phyloP scores from a whole-genome alignment of 2,888 invertebrate genomes.

The Oxyteleia sp. region DNA sequence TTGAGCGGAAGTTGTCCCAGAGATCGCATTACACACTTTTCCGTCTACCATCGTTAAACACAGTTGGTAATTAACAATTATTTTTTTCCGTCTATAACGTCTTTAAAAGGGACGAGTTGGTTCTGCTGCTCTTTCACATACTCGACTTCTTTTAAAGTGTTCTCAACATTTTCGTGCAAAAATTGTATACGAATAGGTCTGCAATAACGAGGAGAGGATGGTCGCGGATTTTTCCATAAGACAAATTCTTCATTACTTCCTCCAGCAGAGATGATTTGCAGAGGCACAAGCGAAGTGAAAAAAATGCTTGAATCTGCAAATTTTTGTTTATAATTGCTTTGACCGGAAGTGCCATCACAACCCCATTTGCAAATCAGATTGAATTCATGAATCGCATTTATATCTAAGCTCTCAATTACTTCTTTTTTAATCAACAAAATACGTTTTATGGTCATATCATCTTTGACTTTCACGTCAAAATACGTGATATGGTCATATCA shows the following conservation, averaged over 20 bases:
- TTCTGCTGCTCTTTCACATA: slow-evolving; percentile 17
- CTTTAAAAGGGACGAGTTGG: slow-evolving; percentile 26
- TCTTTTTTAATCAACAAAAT: slow-evolving; percentile 34
- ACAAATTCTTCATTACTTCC: slow-evolving; percentile 27
- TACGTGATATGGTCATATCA: slow-evolving; percentile 26
- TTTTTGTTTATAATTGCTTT: slow-evolving; percentile 44
- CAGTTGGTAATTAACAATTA: slow-evolving; percentile 29
- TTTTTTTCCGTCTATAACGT: slow-evolving; percentile 17
- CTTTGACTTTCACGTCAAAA: no score
- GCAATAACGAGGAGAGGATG: slow-evolving; percentile 22
- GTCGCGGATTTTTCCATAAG: slow-evolving; percentile 40
- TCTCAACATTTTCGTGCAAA: slow-evolving; percentile 32
- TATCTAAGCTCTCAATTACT: slow-evolving; percentile 14
- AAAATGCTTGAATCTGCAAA: slow-evolving; percentile 47
- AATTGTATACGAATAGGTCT: slow-evolving; percentile 24
- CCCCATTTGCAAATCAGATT: slow-evolving; percentile 40
- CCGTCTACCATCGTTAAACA: slow-evolving; percentile 25
- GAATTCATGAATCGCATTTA: slow-evolving; percentile 7
- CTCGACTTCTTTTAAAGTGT: slow-evolving; percentile 26
- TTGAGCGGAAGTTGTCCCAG: slow-evolving; percentile 16
- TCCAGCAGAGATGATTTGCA: slow-evolving; percentile 24
- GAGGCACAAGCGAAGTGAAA: slow-evolving; percentile 49
- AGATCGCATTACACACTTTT: slow-evolving; percentile 10
- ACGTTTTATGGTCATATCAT: slow-evolving; percentile 26
- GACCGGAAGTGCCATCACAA: slow-evolving; percentile 38